Evolutionary conservation across 2,888 invertebrate genomes (phyloP), one percentile per base, ranked within the genome.

Genomic region (Apamea anceps): DNA sequence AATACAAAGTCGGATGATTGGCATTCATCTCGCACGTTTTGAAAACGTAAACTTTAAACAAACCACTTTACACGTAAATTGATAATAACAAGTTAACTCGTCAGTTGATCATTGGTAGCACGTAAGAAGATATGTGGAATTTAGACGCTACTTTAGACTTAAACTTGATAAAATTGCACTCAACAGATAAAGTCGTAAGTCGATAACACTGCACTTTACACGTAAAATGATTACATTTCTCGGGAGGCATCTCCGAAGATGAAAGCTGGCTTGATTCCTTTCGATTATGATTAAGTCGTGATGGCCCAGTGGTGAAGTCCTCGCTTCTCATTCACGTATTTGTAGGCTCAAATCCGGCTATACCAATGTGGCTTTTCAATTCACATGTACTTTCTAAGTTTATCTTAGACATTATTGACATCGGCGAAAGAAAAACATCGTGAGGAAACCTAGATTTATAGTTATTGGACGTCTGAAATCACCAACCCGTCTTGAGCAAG

Each of bases 171-270:
- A 85, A 21, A 72, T n/a, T 72, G 65, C 75, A 70, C 74, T 80
- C 10, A 28, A 77, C 81, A 45, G 81, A 85, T 83, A 85, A 83
- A 45, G 13, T 32, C 6, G 28, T 25, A 57, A 80, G 18, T 63
- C 13, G 85, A 80, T 85, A 85, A 76, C 1, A 51, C 7, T 66
- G 62, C 79, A 79, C 68, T 85, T 66, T 45, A 85, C 77, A 73
- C 54, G 65, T 57, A 57, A 25, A 48, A 21, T 71, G 65, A 84
- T 74, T 66, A 67, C 45, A 70, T 54, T 4, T 57, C 45, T 7
- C 25, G 32, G 21, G 51, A 57, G 51, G 3, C 54, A 21, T 65
- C 25, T 75, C 13, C 15, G 13, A 65, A 37, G 45, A 68, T 32
- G 12, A 18, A 54, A 32, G 15, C n/a, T n/a, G 5, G 32, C 32